Evolutionary conservation across 2,113 vertebrate genomes (phyloP).

Genomic region (Atlantisia rogersi): DNA sequence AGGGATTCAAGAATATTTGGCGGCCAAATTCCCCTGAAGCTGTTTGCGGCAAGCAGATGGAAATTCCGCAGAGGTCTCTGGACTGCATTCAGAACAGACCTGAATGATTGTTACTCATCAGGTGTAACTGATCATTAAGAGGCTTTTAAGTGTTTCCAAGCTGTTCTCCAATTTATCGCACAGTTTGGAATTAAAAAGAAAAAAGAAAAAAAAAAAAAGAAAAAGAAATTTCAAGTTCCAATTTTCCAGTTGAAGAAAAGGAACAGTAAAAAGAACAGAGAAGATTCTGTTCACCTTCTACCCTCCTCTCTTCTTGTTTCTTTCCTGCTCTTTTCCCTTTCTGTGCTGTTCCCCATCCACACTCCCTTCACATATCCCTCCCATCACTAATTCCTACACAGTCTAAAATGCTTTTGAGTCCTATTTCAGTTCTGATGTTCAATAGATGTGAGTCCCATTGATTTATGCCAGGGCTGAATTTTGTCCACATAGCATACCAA

Average conservation of each 20-base stretch:
- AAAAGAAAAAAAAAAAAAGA: neutral
- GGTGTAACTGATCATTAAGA: slow-evolving; percentile 23
- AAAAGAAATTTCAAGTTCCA: neutral
- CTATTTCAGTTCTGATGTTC: slow-evolving; percentile 12
- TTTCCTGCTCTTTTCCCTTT: neutral
- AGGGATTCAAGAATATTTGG: neutral
- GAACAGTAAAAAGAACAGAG: neutral
- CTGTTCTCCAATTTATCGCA: neutral
- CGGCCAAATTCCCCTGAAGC: neutral
- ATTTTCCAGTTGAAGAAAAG: neutral
- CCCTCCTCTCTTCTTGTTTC: neutral
- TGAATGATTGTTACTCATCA: slow-evolving; percentile 30
- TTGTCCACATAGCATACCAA: slow-evolving; percentile 24
- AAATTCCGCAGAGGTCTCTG: slow-evolving; percentile 21
- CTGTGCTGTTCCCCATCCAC: neutral
- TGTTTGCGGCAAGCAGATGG: neutral
- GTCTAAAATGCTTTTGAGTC: neutral
- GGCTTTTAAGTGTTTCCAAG: slow-evolving; percentile 23
- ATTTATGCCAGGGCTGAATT: slow-evolving; percentile 47
- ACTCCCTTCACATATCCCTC: neutral
- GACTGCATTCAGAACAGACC: neutral
- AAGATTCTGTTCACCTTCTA: neutral
- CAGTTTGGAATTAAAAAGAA: neutral
- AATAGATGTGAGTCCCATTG: slow-evolving; percentile 43
- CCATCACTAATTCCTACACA: neutral